Base-by-base conservation (phyloP, 2,888 invertebrate genomes). In the Salpingus planirostris region DNA sequence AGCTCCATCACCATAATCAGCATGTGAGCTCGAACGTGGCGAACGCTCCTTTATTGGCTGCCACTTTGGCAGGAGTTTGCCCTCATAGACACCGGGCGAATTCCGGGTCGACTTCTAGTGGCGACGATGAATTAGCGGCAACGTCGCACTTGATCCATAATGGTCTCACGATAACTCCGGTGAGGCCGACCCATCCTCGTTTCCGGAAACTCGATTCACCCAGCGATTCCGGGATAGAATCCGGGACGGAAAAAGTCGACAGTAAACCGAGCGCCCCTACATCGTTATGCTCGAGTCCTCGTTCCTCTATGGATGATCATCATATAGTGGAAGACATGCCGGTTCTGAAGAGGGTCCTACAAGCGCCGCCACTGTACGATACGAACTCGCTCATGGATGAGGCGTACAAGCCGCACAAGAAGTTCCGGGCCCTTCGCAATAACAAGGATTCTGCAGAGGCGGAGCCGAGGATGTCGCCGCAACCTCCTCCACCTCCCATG, bases 351-450 rank as follows among this genome's bases (percentile, higher is more conserved):
- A 77, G 91, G 30, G 92, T 91, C 2, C 72, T 93, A 11, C 89
- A 92, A 60, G 91, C 92, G 1, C 92, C 92, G 1, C 92, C 91
- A 0, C 68, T 91, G 4, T 88, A 90, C 64, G 89, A 90, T 59
- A 88, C 90, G 33, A 85, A 86, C 58, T 82, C 86, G 2, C 66
- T 92, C 34, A 91, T 92, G 90, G 90, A 91, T 62, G 91, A 90
- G 66, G 90, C 90, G 10, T 92, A 92, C 69, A 89, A 91, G 62
- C 91, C 91, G 39, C 92, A 92, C 71, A 92, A 92, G 67, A 92
- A 92, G 65, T 92, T 92, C 74, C 79, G 92, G 24, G 88, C 88
- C 2, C 69, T 88, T 59, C 71, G 87, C 13, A n/a, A n/a, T n/a
- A 63, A 65, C 41, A 84, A 86, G 49, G 87, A 88, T 57, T 78